Conservation (phyloP, 2,797 vertebrate species). For the Lepidocolaptes lacrymiger region DNA sequence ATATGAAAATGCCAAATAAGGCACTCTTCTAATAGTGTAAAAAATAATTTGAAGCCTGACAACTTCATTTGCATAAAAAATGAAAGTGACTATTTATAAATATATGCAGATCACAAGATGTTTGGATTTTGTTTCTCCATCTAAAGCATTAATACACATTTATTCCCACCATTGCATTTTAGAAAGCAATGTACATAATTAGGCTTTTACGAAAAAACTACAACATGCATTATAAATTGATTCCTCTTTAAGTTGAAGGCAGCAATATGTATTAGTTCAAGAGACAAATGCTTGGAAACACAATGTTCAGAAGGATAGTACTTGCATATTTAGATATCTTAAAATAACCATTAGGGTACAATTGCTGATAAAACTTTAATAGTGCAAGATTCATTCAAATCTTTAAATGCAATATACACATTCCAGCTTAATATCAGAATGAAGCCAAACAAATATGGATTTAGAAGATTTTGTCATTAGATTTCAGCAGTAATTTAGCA, state of each 20-base stretch:
- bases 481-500: background rate
- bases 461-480: background rate
- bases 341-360: constrained; percentile 14
- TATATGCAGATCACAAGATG: constrained; percentile 18
- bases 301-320: background rate
- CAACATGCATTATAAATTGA: constrained; percentile 23
- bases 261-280: constrained; percentile 15
- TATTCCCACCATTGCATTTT: constrained; percentile 37
- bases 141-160: constrained; percentile 44
- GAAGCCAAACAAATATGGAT: background rate
- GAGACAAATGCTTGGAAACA: background rate
- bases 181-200: constrained; percentile 56
- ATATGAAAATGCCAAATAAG: background rate
- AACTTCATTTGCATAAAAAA: constrained; percentile 56
- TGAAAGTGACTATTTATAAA: constrained; percentile 33
- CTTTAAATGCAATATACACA: background rate
- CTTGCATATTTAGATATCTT: background rate
- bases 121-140: constrained; percentile 40
- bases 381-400: constrained; percentile 20
- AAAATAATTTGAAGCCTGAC: background rate
- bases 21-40: background rate
- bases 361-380: background rate
- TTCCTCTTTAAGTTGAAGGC: constrained; percentile 34
- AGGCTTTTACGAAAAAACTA: constrained; percentile 51
- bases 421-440: background rate